Evolutionary conservation across 2,797 vertebrate genomes (phyloP).

Genomic region (Hydrophis major): DNA sequence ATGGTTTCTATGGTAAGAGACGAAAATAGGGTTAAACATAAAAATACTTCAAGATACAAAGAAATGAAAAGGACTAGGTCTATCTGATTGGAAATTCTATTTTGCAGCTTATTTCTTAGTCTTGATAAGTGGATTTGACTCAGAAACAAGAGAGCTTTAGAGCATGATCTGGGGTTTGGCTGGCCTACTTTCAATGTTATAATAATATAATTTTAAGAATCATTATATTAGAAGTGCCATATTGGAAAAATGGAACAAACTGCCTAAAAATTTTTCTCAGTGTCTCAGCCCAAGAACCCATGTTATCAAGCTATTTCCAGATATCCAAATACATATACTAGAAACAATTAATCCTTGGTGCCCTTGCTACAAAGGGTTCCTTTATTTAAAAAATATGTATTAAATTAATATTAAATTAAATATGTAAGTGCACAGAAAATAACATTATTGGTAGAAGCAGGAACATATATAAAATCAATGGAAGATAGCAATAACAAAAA

Average conservation of each 20-base stretch:
- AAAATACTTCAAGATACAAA: neutral
- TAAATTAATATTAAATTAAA: neutral
- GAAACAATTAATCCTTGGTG: neutral
- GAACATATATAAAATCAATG: neutral
- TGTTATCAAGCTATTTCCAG: neutral
- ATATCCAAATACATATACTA: neutral
- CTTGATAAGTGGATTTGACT: neutral
- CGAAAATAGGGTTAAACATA: neutral
- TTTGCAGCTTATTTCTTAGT: neutral
- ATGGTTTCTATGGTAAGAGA: neutral
- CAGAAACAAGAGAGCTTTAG: neutral
- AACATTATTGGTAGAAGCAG: neutral
- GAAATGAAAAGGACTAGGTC: neutral
- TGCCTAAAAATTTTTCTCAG: neutral
- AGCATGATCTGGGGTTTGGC: neutral
- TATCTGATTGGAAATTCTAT: neutral
- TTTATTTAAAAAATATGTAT: neutral
- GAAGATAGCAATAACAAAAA: neutral
- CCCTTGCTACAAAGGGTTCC: neutral
- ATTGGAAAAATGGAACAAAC: neutral
- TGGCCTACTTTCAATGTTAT: neutral
- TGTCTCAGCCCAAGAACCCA: neutral
- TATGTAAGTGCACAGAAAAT: neutral
- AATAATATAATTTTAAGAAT: neutral
- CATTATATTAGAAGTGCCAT: neutral